These are phyloP conservation scores for Drosophila meridiana DNA, from an alignment of 2,888 invertebrate genomes.

Conservation along the genomic window DNA sequence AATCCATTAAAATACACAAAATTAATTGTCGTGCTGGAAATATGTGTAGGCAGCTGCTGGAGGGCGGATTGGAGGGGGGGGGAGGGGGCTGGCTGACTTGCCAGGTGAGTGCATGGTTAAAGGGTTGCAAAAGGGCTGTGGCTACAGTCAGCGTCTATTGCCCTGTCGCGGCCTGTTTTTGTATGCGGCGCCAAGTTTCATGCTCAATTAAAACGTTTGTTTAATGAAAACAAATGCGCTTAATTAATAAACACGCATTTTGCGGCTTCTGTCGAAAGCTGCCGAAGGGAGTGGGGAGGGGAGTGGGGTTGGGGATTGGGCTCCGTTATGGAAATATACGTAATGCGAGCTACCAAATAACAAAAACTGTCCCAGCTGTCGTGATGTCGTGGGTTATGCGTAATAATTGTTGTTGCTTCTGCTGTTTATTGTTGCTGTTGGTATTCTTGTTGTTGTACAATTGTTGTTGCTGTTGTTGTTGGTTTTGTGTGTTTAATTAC, in stretches of 20 bases:
- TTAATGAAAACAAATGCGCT: constrained; percentile 85
- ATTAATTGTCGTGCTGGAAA: constrained; percentile 84
- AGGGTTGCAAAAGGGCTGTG: constrained; percentile 32
- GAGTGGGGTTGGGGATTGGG: constrained; percentile 5
- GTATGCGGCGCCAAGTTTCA: constrained; percentile 81
- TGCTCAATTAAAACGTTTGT: constrained; percentile 84
- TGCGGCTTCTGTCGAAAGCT: constrained; percentile 76
- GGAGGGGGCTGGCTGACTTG: constrained; percentile 20
- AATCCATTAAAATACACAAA: constrained; percentile 78
- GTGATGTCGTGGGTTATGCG: constrained; percentile 71
- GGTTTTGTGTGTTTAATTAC: constrained; percentile 63
- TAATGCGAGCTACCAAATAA: constrained; percentile 42
- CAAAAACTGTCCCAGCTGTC: constrained; percentile 77
- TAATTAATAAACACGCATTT: constrained; percentile 86
- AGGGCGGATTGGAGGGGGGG: not conserved
- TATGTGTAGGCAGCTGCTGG: constrained; percentile 41
- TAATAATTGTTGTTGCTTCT: constrained; percentile 57
- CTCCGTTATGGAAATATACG: constrained; percentile 30
- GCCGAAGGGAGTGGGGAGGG: constrained; percentile 11
- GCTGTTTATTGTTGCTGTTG: constrained; percentile 32
- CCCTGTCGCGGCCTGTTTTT: constrained; percentile 51
- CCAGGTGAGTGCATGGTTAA: constrained; percentile 34
- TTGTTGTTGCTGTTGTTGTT: constrained; percentile 30
- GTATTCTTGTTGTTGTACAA: constrained; percentile 8
- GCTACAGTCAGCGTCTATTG: constrained; percentile 60